Percentiles rank a stretch among this genome's conserved stretches.
Conservation (phyloP, 2,113 vertebrate genomes). For the Pelmatolapia mariae region DNA sequence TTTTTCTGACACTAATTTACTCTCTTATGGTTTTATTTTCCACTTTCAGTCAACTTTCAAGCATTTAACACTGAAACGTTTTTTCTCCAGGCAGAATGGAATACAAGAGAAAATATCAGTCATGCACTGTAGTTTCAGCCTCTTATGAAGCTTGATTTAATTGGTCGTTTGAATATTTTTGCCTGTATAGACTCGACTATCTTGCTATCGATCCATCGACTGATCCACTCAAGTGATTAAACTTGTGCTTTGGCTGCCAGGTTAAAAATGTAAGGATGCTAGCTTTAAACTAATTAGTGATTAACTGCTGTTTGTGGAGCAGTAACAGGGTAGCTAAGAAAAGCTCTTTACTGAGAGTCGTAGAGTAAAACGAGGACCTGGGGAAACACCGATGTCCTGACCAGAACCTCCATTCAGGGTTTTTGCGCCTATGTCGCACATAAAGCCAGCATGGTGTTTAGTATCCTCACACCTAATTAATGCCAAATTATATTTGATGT, state of each 20-base stretch:
- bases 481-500: background rate
- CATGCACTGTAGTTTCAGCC: fast-evolving
- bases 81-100: background rate
- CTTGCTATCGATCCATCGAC: background rate
- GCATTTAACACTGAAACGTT: background rate
- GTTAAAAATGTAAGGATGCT: background rate
- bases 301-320: background rate
- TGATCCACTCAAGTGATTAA: background rate
- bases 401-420: background rate
- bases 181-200: background rate
- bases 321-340: background rate
- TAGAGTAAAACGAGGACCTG: background rate
- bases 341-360: background rate
- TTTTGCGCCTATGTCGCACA: background rate
- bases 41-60: background rate
- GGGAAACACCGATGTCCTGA: background rate
- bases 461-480: background rate
- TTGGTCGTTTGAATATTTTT: background rate
- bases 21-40: background rate
- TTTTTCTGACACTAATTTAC: background rate
- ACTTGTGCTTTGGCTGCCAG: background rate
- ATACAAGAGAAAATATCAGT: background rate
- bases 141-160: background rate
- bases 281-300: background rate
- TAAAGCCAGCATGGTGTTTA: background rate